phyloP scores from a whole-genome alignment of 2,888 invertebrate genomes.

The Tetrapedia diversipes region DNA sequence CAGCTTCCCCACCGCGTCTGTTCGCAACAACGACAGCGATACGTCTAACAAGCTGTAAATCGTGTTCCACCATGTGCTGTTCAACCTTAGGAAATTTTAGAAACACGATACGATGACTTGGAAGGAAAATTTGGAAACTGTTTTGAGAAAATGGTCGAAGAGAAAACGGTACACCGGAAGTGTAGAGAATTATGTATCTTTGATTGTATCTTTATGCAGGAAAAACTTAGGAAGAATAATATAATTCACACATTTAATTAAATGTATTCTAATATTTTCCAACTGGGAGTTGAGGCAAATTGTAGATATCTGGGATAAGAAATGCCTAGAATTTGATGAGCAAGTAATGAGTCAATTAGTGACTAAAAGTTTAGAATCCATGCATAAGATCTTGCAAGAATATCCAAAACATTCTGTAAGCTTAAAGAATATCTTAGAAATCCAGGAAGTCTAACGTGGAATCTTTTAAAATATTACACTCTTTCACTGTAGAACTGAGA shows the following conservation, averaged over 20 bases:
- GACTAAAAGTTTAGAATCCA: neutral
- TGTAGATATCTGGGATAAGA: neutral
- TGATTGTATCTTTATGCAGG: too few relatives aligned
- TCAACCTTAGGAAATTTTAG: neutral
- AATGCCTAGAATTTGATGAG: neutral
- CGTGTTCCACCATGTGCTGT: neutral
- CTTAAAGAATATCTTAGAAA: neutral
- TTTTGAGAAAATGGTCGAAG: neutral
- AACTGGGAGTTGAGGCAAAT: neutral
- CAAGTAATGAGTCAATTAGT: neutral
- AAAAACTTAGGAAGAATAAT: too few relatives aligned
- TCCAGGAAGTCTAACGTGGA: neutral
- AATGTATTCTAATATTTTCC: too few relatives aligned
- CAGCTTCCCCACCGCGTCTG: neutral
- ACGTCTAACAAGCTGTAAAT: constrained; percentile 2
- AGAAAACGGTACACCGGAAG: too few relatives aligned
- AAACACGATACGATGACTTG: neutral
- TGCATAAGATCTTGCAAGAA: neutral
- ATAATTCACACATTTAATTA: too few relatives aligned
- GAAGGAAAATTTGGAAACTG: neutral
- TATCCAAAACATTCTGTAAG: neutral
- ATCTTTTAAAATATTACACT: neutral
- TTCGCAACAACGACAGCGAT: constrained; percentile 1
- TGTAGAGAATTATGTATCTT: too few relatives aligned
- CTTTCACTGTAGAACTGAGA: neutral